Evolutionary conservation across 2,113 vertebrate genomes (phyloP), one percentile per base, ranked within the genome.

Genomic region (Lampris incognitus): DNA sequence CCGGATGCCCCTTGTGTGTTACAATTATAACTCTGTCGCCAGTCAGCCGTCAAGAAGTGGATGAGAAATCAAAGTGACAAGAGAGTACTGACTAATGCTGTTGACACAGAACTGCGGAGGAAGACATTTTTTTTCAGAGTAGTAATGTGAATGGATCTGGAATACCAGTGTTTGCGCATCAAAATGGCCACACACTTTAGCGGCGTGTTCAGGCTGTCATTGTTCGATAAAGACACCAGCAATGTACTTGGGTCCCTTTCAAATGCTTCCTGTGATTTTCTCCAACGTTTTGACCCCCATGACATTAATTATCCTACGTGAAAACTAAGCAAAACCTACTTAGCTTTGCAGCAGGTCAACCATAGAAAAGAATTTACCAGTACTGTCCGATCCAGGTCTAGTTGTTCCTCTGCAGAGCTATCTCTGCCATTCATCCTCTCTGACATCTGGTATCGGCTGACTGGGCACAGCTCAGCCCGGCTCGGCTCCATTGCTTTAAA

Each of bases 401-500:
- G 67, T 76, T 81, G 72, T 89, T 78, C 70, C 72, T 77, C 74
- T 84, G 86, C 83, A 87, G 82, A 87, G 78, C 87, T 85, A 85
- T 86, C 81, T 79, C 81, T 81, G 83, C 86, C 87, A 91, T 92
- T 85, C 87, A 91, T 90, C 75, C 82, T 71, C 51, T 78, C 85
- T 90, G 87, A 92, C 91, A 91, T 91, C 89, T 88, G 89, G 88
- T 77, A 87, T 49, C 70, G 85, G 88, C 85, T 90, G 87, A 88
- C 78, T 92, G 89, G 87, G 82, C 88, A 91, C 83, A 82, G 86
- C 83, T 88, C 88, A 83, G 74, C 77, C 83, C 82, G 36, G 74
- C 84, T 78, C 77, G 68, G 81, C 83, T 83, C 78, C 78, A 73
- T 87, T 82, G 90, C 88, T 92, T 82, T 85, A 89, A 88, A 89